A percentile compares a stretch with the other conserved stretches of the same genome.
phyloP scores from a whole-genome alignment of 2,888 invertebrate genomes.

The Alsophila aescularia region DNA sequence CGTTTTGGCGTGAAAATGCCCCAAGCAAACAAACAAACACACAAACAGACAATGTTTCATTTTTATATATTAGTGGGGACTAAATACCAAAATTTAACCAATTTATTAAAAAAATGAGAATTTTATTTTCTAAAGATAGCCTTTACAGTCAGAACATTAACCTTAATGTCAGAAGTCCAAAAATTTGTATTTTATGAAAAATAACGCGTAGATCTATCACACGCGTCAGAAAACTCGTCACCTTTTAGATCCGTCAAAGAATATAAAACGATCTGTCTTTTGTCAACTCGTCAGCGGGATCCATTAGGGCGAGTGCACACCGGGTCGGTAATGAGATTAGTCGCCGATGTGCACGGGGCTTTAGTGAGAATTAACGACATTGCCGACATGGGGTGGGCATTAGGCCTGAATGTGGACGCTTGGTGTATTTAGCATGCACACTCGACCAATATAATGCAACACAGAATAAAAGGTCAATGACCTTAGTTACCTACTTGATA shows the following conservation, averaged over 20 bases:
- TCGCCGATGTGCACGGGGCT: conserved; percentile 51
- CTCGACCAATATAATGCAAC: neutral
- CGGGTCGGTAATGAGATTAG: conserved; percentile 59
- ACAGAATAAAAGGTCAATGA: neutral
- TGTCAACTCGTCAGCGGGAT: conserved; percentile 55
- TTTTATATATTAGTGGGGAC: too few relatives aligned
- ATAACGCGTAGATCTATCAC: neutral
- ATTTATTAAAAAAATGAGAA: too few relatives aligned
- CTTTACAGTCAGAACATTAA: too few relatives aligned
- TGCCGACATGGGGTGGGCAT: conserved; percentile 36
- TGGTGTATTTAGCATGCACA: conserved; percentile 7
- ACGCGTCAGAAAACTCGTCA: conserved; percentile 25
- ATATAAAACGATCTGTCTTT: conserved; percentile 48
- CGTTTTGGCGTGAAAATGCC: too few relatives aligned
- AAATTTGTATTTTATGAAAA: neutral
- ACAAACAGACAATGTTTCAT: too few relatives aligned
- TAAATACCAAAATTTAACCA: too few relatives aligned
- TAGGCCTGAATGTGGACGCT: conserved; percentile 32
- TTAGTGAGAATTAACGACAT: conserved; percentile 54
- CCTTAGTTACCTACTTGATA: neutral
- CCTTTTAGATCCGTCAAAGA: conserved; percentile 26
- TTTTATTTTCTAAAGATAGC: too few relatives aligned
- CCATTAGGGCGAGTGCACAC: conserved; percentile 57
- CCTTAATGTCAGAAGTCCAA: too few relatives aligned
- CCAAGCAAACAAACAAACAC: too few relatives aligned